Conservation (phyloP, 2,888 invertebrate species). For the Drosophila eohydei region DNA sequence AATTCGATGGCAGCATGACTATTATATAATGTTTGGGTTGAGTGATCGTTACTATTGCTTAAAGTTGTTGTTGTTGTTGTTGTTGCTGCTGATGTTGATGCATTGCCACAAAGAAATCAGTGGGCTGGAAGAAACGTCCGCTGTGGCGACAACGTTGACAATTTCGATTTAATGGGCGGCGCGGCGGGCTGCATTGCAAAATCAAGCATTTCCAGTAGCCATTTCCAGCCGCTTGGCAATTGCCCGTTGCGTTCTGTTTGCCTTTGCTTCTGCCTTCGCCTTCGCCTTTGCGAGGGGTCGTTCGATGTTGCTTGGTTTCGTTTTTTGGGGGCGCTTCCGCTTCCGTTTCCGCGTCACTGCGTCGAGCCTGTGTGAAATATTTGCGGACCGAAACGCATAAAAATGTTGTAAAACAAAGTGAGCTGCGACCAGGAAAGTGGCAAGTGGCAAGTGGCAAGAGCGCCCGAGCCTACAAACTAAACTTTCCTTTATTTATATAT, state of each 20-base stretch:
- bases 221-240: conserved; percentile 10
- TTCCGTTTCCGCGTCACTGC: conserved; percentile 65
- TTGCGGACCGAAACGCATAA: conserved; percentile 50
- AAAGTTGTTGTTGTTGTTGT: conserved; percentile 1
- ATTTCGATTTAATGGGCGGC: conserved; percentile 23
- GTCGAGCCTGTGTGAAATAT: conserved; percentile 55
- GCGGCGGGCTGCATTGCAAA: conserved; percentile 8
- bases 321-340: conserved; percentile 27
- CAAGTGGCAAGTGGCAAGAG: conserved; percentile 8
- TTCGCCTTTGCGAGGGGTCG: too few relatives aligned
- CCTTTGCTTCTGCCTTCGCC: background rate
- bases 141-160: conserved; percentile 42
- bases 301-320: background rate
- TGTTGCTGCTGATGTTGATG: conserved; percentile 58
- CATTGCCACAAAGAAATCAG: conserved; percentile 66
- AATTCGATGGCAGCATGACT: conserved; percentile 1
- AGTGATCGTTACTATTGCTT: conserved; percentile 2
- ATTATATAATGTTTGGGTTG: conserved; percentile 28
- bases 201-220: conserved; percentile 17
- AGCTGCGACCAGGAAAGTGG: conserved; percentile 4
- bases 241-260: conserved; percentile 12
- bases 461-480: conserved; percentile 20
- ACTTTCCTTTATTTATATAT: conserved; percentile 7
- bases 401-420: conserved; percentile 65
- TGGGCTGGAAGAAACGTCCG: conserved; percentile 56